Conservation (phyloP, 2,113 vertebrate genomes). For the Paradisaea rubra region DNA sequence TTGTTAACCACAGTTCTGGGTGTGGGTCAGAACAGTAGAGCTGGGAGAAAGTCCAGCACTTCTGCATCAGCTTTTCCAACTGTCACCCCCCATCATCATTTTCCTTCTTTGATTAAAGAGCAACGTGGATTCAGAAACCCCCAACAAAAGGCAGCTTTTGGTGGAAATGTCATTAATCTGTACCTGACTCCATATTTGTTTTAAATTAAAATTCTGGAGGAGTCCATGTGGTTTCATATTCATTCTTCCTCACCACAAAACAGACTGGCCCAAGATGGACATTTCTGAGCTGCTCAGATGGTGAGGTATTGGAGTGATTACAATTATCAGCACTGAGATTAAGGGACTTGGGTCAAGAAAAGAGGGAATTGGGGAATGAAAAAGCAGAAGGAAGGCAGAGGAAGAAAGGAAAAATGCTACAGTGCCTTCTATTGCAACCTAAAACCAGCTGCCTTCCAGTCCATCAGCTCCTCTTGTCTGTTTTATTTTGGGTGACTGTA, state of each 20-base stretch:
- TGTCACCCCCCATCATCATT: not conserved
- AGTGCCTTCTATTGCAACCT: not conserved
- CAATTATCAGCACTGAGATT: constrained; percentile 30
- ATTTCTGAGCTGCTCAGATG: constrained; percentile 37
- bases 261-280: not conserved
- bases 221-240: constrained; percentile 57
- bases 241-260: constrained; percentile 5
- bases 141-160: not conserved
- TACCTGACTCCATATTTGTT: constrained; percentile 47
- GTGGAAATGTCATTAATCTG: constrained; percentile 31
- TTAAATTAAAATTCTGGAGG: constrained; percentile 35
- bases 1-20: not conserved
- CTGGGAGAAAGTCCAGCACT: constrained; percentile 13
- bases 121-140: not conserved
- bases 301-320: not conserved
- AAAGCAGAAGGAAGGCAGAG: not conserved
- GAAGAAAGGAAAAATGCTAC: not conserved
- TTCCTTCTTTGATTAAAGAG: constrained; percentile 7
- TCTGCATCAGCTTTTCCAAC: constrained; percentile 23
- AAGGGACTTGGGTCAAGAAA: not conserved
- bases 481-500: not conserved
- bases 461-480: not conserved
- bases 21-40: not conserved
- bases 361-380: not conserved
- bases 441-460: not conserved